Conservation (phyloP, 2,113 vertebrate genomes). For the Hepsetus odoe region DNA sequence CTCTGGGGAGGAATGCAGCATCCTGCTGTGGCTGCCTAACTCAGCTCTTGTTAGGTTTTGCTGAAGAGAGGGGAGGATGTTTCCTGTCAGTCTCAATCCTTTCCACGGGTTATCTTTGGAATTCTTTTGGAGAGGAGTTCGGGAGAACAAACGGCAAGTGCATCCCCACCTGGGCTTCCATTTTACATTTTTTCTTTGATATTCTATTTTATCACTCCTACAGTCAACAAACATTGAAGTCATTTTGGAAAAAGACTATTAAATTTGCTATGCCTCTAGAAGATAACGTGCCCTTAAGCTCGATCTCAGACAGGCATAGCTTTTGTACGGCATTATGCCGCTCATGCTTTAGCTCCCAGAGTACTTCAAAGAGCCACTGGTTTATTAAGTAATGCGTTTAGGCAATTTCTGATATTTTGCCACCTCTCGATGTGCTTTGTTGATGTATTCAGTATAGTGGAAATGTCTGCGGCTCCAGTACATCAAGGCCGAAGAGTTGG, state of each 20-base stretch:
- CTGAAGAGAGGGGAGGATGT: slow-evolving; percentile 26
- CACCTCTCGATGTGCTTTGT: not conserved
- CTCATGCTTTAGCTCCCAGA: slow-evolving; percentile 21
- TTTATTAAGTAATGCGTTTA: slow-evolving; percentile 30
- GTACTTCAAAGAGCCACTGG: slow-evolving; percentile 39
- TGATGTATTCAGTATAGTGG: not conserved
- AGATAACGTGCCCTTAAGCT: slow-evolving; percentile 52
- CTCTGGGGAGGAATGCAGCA: slow-evolving; percentile 19
- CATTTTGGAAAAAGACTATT: slow-evolving; percentile 28
- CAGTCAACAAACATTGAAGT: slow-evolving; percentile 33
- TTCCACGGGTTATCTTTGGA: slow-evolving; percentile 29
- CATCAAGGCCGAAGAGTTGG: slow-evolving; percentile 34
- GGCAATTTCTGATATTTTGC: slow-evolving; percentile 36
- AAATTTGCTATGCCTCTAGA: slow-evolving; percentile 36
- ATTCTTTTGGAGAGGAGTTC: slow-evolving; percentile 18
- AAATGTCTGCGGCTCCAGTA: not conserved
- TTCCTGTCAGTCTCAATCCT: slow-evolving; percentile 52
- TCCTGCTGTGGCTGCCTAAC: not conserved
- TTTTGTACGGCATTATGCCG: slow-evolving; percentile 24
- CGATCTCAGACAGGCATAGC: slow-evolving; percentile 32
- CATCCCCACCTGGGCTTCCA: slow-evolving; percentile 4
- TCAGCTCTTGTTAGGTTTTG: slow-evolving; percentile 2
- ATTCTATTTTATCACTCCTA: slow-evolving; percentile 25
- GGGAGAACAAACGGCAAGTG: slow-evolving; percentile 20
- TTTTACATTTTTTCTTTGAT: slow-evolving; percentile 38